Base-by-base conservation (phyloP, 1,140 invertebrate genomes). In the Lasioglossum baleicum region DNA sequence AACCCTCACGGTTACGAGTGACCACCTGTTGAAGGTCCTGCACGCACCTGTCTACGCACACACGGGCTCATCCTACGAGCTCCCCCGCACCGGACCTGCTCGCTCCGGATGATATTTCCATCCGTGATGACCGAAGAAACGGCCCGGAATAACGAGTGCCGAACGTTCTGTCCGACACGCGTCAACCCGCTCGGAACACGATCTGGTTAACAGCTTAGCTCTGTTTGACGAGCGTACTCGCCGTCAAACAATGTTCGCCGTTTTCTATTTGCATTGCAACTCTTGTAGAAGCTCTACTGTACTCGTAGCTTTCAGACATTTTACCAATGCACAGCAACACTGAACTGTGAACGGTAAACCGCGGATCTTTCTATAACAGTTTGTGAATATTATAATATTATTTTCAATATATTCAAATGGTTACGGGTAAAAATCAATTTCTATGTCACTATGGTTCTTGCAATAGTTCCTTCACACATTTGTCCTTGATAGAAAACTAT, bases 21-120 rank as follows among this genome's bases (percentile, higher is more conserved):
- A 92, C 92, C 92, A 92, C 92, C 92, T 92, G 92, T 92, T 92
- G 91, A 92, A 84, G 84, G 68, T 82, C 75, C 77, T 85, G 85
- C 83, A 91, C 91, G 90, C 91, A 92, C 92, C 91, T 92, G 91
- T 90, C 85, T 88, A 87, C 87, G 89, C 87, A 89, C 90, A 90
- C 88, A 88, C 87, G 84, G 56, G 73, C 75, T 71, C 76, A 67
- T 88, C 79, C 80, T 83, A 83, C 82, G 56, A 35, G 56, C 58
- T 64, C 35, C 61, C 51, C 40, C 76, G 56, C 66, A 40, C 15
- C 61, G 26, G 7, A 6, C 31, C 15, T 17, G 17, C 15, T 64
- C 31, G 66, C 61, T 58, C 42, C 61, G 71, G 64, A 86, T 75
- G 77, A 74, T 80, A 86, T 77, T 77, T 81, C 77, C 81, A 81